Evolutionary conservation across 1,140 invertebrate genomes (phyloP), one percentile per base, ranked within the genome.

Genomic region (Drosophila nikananu): DNA sequence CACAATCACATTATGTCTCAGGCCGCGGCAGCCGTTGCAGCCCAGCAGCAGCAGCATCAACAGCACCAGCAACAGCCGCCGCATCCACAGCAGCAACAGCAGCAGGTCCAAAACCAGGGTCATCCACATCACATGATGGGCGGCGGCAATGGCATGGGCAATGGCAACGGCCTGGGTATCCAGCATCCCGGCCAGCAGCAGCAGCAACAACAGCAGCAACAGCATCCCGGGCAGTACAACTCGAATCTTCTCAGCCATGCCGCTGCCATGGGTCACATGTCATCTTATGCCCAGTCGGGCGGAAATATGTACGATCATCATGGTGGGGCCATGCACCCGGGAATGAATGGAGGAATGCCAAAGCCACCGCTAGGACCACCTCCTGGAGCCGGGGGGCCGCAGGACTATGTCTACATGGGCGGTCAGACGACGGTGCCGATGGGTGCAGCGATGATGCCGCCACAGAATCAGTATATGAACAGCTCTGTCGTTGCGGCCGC

Each of bases 1-100:
- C 91, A 92, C 67, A 92, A 92, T 83, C 91, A 92, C 39, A 92
- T 92, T 86, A 91, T 92, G 91, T 91, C 87, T 41, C 91, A 92
- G 73, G 91, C 86, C 32, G 91, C 91, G 9, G 91, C 87, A 23
- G 91, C 67, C 10, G 91, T 64, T 8, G 91, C 86, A 30, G 87
- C 86, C 13, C 91, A 92, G 17, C 86, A 89, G 30, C 84, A 89
- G 19, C 89, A 90, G 21, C 89, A 91, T 10, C 87, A 81, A 13
- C 82, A 82, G 25, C 81, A 75, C 1, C 83, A 79, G 9, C 84
- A 86, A 19, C 80, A 86, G 9, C 83, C 79, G 23, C 87, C 75
- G 23, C 80, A 78, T 21, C 86, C 77, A 12, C 81, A 87, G n/a
- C 86, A 84, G 21, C 86, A 87, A 17, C 86, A 25, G 23, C 83